Evolutionary conservation across 2,113 vertebrate species (phyloP).

Genomic region (Raphicerus campestris): DNA sequence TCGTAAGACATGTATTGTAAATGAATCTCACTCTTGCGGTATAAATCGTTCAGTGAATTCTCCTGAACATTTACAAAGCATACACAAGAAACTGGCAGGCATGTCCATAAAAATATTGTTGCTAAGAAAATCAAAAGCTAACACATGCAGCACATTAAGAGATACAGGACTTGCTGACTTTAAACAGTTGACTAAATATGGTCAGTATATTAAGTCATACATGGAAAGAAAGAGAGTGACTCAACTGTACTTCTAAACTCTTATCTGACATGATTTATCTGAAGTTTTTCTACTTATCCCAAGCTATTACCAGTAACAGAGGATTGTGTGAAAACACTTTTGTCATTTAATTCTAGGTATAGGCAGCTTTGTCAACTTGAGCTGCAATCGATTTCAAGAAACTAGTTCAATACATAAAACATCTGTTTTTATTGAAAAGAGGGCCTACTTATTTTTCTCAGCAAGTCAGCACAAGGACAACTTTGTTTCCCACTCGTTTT

Average conservation of each 20-base stretch:
- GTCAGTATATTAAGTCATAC: constrained; percentile 82
- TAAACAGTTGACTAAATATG: constrained; percentile 93
- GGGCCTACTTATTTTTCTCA: neutral
- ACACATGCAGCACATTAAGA: constrained; percentile 84
- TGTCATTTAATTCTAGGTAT: constrained; percentile 40
- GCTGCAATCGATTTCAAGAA: neutral
- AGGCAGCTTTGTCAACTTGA: constrained; percentile 22
- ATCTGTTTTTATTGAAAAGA: neutral
- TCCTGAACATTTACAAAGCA: constrained; percentile 62
- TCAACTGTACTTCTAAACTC: constrained; percentile 75
- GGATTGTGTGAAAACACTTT: neutral
- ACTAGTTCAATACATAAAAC: neutral
- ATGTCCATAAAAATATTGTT: constrained; percentile 72
- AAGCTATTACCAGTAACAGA: constrained; percentile 36
- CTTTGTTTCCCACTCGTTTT: neutral
- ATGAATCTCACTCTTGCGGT: constrained; percentile 12
- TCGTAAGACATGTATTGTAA: neutral
- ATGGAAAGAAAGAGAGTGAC: constrained; percentile 79
- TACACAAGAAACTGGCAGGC: constrained; percentile 64
- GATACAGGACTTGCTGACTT: constrained; percentile 88
- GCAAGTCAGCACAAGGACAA: neutral
- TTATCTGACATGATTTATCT: constrained; percentile 76
- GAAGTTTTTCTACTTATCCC: constrained; percentile 31
- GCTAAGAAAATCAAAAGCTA: constrained; percentile 78
- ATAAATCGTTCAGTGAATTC: constrained; percentile 34